These are phyloP conservation scores for Scatophagus argus DNA, from an alignment of 2,113 vertebrate species.

Conservation along the genomic window DNA sequence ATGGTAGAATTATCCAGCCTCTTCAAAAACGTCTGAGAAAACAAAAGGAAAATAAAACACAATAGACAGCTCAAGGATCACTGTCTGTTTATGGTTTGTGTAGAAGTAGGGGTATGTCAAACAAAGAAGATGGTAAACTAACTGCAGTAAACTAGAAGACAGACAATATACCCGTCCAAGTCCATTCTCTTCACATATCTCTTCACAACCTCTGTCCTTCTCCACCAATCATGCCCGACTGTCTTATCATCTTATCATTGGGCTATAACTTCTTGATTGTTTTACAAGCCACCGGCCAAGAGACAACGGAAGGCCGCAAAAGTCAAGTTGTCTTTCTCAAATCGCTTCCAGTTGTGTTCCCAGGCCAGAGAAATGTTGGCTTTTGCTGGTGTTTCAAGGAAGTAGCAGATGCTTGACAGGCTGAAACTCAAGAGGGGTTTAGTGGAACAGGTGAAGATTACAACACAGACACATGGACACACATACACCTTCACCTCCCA, in stretches of 20 bases:
- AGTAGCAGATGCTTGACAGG: slow-evolving; percentile 8
- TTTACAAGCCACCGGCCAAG: slow-evolving; percentile 18
- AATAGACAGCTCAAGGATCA: too few species aligned
- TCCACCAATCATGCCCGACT: slow-evolving; percentile 4
- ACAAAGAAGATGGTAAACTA: background rate
- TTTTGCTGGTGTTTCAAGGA: slow-evolving; percentile 9
- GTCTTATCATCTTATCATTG: slow-evolving; percentile 48
- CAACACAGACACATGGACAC: background rate
- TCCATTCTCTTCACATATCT: slow-evolving; percentile 14
- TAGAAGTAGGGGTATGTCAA: background rate
- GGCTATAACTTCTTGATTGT: slow-evolving; percentile 35
- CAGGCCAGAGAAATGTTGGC: slow-evolving; percentile 14
- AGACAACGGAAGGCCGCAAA: slow-evolving; percentile 40
- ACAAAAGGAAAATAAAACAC: too few species aligned
- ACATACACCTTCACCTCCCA: background rate
- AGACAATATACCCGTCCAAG: background rate
- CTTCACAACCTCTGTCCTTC: slow-evolving; percentile 6
- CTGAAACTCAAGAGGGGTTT: background rate
- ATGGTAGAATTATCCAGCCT: too few species aligned
- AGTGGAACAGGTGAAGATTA: background rate
- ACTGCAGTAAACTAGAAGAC: background rate
- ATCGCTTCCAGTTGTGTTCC: slow-evolving; percentile 36
- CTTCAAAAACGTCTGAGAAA: too few species aligned
- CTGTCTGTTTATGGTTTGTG: background rate
- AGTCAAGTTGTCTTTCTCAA: slow-evolving; percentile 11